Conservation (phyloP, 35 echinoderm and acorn worm genomes). For the Heliocidaris tuberculata region DNA sequence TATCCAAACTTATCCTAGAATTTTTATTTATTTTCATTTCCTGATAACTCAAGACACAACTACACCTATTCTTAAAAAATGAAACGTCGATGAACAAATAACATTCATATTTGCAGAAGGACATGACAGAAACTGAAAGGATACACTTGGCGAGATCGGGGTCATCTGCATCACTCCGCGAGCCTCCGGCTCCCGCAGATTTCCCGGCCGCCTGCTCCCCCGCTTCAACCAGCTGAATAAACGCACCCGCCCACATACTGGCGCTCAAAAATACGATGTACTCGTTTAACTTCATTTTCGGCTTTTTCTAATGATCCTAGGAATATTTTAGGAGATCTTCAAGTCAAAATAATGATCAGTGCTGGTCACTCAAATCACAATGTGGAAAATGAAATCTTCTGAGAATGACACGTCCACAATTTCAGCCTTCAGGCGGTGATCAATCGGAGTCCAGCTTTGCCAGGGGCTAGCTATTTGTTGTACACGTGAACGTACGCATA, state of each 20-base stretch:
- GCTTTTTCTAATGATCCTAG: not conserved
- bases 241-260: conserved; percentile 27
- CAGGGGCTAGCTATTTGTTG: not conserved
- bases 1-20: no score
- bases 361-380: not conserved
- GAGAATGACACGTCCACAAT: not conserved
- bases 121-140: not conserved
- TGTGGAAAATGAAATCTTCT: not conserved
- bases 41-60: not conserved
- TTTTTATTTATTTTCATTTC: no score
- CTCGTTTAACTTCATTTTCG: not conserved
- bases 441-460: not conserved
- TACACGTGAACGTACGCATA: no score
- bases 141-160: conserved; percentile 16
- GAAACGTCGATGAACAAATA: not conserved
- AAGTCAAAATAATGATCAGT: not conserved
- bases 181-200: not conserved
- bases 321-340: not conserved
- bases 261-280: conserved; percentile 20
- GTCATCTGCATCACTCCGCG: not conserved
- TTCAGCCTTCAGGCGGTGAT: not conserved
- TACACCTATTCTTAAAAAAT: not conserved
- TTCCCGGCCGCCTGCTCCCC: conserved; percentile 12
- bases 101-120: not conserved
- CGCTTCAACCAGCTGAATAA: conserved; percentile 4